Base-by-base conservation (phyloP, 2,113 vertebrate genomes). In the Prionailurus bengalensis region DNA sequence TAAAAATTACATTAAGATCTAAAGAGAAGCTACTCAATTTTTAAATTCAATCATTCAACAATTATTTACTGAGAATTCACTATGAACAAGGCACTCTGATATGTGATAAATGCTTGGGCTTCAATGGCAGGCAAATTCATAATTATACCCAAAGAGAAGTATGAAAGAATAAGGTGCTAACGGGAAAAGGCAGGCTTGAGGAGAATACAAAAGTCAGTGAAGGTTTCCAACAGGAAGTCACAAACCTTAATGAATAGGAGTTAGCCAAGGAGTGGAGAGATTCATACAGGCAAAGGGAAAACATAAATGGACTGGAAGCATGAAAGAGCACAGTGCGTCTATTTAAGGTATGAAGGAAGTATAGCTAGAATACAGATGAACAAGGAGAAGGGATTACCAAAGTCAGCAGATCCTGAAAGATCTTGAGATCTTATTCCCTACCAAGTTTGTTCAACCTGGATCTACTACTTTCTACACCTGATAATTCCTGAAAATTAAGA, bases 41-140 rank as follows among this genome's bases (percentile, higher is more conserved):
- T 96, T 66, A 89, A 95, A 66, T 70, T 92, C 79, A 88, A 68
- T 53, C n/a, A 82, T 42, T 48, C n/a, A 85, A 95, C 33, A 94
- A 92, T 74, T 95, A 68, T 58, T 97, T 85, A 85, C 10, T 82
- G 31, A 88, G 17, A 84, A 31, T 78, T 86, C 61, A 81, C 13
- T 63, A 55, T 86, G 25, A 55, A 61, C 27, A 21, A 92, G 5
- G 48, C n/a, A 85, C 19, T 89, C 53, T 68, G 15, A 61, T 70
- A 96, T 81, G 29, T 53, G 15, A 66, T 70, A 96, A 87, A 81
- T 71, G 27, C 36, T n/a, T 86, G 9, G 21, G 42, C 12, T 84
- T 96, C n/a, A 63, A 48, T 84, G n/a, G 25, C 83, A 51, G 48
- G 65, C 58, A 97, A 94, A 74, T 73, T n/a, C n/a, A 48, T 51